phyloP scores from a whole-genome alignment of 2,113 vertebrate species.

The Shinisaurus crocodilurus region DNA sequence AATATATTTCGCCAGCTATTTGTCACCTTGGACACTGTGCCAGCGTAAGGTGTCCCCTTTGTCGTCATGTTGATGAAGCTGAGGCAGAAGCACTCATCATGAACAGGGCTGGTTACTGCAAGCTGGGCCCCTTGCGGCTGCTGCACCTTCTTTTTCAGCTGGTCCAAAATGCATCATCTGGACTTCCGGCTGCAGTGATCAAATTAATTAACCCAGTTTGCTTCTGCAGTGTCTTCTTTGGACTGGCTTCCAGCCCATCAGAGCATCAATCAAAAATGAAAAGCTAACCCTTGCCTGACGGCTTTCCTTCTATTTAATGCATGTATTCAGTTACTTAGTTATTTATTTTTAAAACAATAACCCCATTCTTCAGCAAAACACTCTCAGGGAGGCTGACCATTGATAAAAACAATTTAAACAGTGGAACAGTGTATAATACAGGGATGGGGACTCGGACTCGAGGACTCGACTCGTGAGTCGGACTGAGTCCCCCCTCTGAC shows the following conservation, averaged over 20 bases:
- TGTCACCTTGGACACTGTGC: background rate
- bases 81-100: background rate
- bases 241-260: constrained; percentile 47
- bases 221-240: constrained; percentile 34
- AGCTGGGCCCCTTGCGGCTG: constrained; percentile 1
- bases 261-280: constrained; percentile 34
- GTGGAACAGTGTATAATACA: no score
- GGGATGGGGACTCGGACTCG: no score
- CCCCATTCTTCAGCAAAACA: background rate
- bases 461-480: no score
- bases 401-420: background rate
- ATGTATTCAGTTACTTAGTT: background rate
- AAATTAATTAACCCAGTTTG: constrained; percentile 41
- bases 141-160: constrained; percentile 6
- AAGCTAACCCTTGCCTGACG: constrained; percentile 35
- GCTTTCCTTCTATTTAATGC: background rate
- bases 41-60: constrained; percentile 25
- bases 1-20: constrained; percentile 9
- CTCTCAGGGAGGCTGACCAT: background rate
- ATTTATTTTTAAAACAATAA: background rate
- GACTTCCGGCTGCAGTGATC: constrained; percentile 11
- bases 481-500: no score
- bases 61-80: background rate
- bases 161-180: constrained; percentile 27
- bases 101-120: background rate